These are phyloP conservation scores for Tipula confusa DNA, from an alignment of 2,888 invertebrate genomes.

Conservation along the genomic window DNA sequence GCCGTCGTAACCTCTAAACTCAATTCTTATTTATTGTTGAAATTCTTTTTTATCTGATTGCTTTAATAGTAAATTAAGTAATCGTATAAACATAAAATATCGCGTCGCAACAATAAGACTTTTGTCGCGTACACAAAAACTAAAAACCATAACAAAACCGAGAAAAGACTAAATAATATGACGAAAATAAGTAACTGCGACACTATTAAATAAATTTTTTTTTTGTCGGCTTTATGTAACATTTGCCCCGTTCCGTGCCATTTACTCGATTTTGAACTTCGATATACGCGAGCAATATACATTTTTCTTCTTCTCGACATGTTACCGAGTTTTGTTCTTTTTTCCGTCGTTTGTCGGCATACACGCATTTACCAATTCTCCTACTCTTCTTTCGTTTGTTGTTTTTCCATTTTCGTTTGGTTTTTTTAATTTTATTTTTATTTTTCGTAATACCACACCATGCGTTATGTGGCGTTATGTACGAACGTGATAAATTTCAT, in stretches of 20 bases:
- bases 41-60: neutral
- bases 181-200: neutral
- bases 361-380: neutral
- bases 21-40: neutral
- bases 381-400: neutral
- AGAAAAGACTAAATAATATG: neutral
- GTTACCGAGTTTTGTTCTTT: neutral
- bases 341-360: neutral
- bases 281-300: too few species aligned
- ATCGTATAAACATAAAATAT: neutral
- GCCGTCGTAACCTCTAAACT: neutral
- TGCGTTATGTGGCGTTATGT: neutral
- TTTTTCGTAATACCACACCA: neutral
- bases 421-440: neutral
- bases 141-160: neutral
- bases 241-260: neutral
- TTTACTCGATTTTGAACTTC: conserved; percentile 9
- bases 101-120: neutral
- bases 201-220: neutral
- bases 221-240: neutral
- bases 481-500: neutral
- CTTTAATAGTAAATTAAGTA: neutral
- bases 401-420: neutral
- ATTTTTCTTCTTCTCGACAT: neutral
- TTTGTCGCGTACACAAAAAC: neutral